Evolutionary conservation across 1,140 invertebrate genomes (phyloP).

Genomic region (Epicauta chinensis): DNA sequence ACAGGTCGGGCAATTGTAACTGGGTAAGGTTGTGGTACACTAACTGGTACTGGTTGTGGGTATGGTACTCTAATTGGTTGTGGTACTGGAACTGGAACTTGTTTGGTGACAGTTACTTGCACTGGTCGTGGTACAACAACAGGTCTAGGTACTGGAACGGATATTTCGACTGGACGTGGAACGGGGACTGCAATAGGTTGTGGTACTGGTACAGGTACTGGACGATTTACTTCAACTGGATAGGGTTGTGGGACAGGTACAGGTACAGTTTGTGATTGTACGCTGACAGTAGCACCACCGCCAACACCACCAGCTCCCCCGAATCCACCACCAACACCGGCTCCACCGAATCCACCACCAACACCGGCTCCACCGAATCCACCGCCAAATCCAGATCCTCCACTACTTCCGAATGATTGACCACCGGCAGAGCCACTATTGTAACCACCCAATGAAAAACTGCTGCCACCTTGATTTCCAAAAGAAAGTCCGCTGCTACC

Average conservation of each 20-base stretch:
- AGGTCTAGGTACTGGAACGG: slow-evolving; percentile 34
- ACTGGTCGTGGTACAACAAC: slow-evolving; percentile 40
- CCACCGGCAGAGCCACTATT: slow-evolving; percentile 14
- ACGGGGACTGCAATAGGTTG: slow-evolving; percentile 21
- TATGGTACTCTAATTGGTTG: slow-evolving; percentile 29
- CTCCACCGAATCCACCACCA: slow-evolving; percentile 10
- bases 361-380: slow-evolving; percentile 14
- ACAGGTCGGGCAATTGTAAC: slow-evolving; percentile 32
- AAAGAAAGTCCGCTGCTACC: no score
- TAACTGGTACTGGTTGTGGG: slow-evolving; percentile 29
- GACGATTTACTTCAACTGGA: slow-evolving; percentile 44
- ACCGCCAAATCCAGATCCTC: slow-evolving; percentile 6
- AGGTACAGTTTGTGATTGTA: slow-evolving; percentile 21
- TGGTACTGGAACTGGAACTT: slow-evolving; percentile 30
- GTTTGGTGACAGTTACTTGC: slow-evolving; percentile 29
- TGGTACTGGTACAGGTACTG: slow-evolving; percentile 29
- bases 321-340: slow-evolving; percentile 9
- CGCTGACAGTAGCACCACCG: slow-evolving; percentile 18
- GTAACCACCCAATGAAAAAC: slow-evolving; percentile 13
- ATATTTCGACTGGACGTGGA: slow-evolving; percentile 35
- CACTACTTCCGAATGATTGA: slow-evolving; percentile 8
- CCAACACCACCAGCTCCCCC: slow-evolving; percentile 12
- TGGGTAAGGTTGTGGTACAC: slow-evolving; percentile 32
- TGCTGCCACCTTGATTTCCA: no score
- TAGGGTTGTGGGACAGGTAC: slow-evolving; percentile 33